Percentiles rank a stretch among this genome's conserved stretches.
These are phyloP conservation scores for Temnothorax unifasciatus DNA, from an alignment of 2,888 invertebrate genomes.

Conservation along the genomic window DNA sequence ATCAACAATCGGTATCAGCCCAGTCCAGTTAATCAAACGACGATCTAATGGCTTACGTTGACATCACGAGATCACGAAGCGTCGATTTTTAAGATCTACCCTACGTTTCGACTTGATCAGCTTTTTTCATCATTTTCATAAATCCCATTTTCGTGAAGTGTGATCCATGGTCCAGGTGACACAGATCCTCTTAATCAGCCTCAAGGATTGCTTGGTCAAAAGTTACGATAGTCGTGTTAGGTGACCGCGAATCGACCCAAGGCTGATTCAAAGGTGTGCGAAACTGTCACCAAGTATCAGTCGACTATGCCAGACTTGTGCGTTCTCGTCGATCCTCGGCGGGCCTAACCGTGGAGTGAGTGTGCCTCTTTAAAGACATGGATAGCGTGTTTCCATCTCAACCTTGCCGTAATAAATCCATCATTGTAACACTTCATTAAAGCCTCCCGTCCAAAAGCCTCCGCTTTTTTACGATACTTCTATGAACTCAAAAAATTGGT, in stretches of 20 bases:
- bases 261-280: background rate
- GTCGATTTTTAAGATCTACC: background rate
- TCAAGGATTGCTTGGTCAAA: background rate
- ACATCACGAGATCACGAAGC: too few relatives aligned
- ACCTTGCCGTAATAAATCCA: conserved; percentile 45
- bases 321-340: background rate
- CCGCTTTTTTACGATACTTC: conserved; percentile 6
- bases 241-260: background rate
- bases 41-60: background rate
- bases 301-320: background rate
- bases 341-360: conserved; percentile 61
- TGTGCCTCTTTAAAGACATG: conserved; percentile 73
- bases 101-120: background rate
- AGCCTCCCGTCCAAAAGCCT: background rate
- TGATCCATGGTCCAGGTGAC: background rate
- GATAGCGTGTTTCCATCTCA: conserved; percentile 61
- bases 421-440: conserved; percentile 20
- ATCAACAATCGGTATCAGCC: background rate
- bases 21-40: background rate
- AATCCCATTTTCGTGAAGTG: background rate
- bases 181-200: background rate
- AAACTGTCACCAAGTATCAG: conserved; percentile 25
- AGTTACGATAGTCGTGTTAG: conserved; percentile 10
- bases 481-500: background rate
- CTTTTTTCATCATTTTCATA: background rate